phyloP scores from a whole-genome alignment of 1,140 invertebrate genomes.

The Drosophila mojavensis region DNA sequence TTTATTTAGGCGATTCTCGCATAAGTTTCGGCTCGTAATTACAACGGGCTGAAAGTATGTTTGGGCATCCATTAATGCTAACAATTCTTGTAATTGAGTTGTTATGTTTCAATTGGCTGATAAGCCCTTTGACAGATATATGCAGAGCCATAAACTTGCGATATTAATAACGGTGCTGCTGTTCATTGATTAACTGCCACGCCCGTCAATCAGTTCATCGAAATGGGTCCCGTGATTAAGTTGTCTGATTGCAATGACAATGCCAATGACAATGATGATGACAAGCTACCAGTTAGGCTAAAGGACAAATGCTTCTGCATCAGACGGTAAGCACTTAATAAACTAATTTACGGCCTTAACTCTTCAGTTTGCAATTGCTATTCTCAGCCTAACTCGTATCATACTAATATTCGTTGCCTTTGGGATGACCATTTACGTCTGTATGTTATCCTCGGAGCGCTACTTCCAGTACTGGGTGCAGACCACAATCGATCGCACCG shows the following conservation, averaged over 20 bases:
- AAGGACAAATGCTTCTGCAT: slow-evolving; percentile 8
- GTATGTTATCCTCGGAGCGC: slow-evolving; percentile 62
- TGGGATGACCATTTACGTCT: slow-evolving; percentile 49
- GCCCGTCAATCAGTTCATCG: slow-evolving; percentile 43
- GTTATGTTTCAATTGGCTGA: slow-evolving; percentile 60
- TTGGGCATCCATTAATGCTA: slow-evolving; percentile 48
- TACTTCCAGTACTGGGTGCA: slow-evolving; percentile 77
- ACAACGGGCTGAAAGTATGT: slow-evolving; percentile 6
- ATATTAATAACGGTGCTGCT: slow-evolving; percentile 26
- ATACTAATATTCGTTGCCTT: slow-evolving; percentile 31
- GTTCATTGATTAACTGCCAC: slow-evolving; percentile 56
- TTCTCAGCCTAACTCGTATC: slow-evolving; percentile 28
- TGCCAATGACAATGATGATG: slow-evolving; percentile 32
- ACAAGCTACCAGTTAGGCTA: slow-evolving; percentile 8
- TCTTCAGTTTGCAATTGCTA: neutral
- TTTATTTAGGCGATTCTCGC: slow-evolving; percentile 32
- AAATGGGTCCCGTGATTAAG: slow-evolving; percentile 51
- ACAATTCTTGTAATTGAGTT: slow-evolving; percentile 67
- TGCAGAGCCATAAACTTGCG: slow-evolving; percentile 10
- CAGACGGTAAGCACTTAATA: slow-evolving; percentile 34
- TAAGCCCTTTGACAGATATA: slow-evolving; percentile 48
- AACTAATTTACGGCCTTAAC: neutral
- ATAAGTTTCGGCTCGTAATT: slow-evolving; percentile 32
- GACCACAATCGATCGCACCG: slow-evolving; percentile 72
- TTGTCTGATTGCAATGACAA: slow-evolving; percentile 12